A percentile compares a stretch with the other conserved stretches of the same genome.
Conservation (phyloP, 2,113 vertebrate genomes). For the Neogale vison region DNA sequence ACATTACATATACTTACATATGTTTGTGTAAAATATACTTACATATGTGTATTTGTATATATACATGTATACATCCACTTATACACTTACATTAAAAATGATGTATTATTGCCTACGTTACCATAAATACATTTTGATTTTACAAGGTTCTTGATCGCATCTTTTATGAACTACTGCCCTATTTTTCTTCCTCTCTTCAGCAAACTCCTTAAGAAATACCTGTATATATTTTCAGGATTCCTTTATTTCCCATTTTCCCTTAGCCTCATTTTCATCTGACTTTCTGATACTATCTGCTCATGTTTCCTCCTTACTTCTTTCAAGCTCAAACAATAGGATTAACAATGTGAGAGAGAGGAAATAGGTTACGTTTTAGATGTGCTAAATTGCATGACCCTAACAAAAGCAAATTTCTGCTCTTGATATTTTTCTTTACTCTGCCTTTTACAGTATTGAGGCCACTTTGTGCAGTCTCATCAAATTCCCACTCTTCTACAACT, state of each 20-base stretch:
- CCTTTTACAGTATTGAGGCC: not conserved
- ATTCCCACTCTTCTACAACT: not conserved
- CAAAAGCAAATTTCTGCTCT: not conserved
- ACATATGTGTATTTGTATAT: not conserved
- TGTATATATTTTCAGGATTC: not conserved
- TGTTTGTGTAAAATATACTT: not conserved
- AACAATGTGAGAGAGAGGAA: not conserved
- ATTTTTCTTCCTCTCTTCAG: not conserved
- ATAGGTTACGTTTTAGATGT: not conserved
- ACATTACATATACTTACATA: not conserved
- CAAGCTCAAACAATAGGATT: not conserved
- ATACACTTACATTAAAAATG: not conserved
- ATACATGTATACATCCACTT: not conserved
- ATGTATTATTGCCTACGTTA: not conserved
- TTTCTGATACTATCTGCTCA: not conserved
- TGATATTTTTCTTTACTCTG: not conserved
- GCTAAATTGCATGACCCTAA: not conserved
- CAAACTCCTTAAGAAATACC: not conserved
- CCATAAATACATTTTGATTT: not conserved
- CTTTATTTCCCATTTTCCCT: not conserved
- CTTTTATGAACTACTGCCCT: no score
- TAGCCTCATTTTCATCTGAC: not conserved
- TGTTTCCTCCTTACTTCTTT: not conserved
- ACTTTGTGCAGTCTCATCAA: not conserved
- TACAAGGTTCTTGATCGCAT: not conserved